phyloP scores from a whole-genome alignment of 2,797 vertebrate species.

The Syncerus caffer region DNA sequence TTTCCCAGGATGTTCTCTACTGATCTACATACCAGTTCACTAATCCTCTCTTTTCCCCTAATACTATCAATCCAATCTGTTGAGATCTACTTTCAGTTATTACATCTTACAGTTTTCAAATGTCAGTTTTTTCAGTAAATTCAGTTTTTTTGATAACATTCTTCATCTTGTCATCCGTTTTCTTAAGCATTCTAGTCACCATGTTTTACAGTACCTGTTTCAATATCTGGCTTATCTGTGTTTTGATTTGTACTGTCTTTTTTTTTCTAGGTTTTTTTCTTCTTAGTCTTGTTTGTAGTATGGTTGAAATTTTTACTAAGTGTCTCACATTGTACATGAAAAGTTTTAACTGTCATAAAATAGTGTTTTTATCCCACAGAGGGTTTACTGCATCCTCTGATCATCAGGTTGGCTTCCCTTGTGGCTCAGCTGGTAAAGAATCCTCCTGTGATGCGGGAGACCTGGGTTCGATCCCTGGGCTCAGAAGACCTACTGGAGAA shows the following conservation, averaged over 20 bases:
- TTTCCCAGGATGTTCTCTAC: background rate
- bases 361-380: background rate
- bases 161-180: background rate
- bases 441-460: rapidly evolving
- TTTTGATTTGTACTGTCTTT: background rate
- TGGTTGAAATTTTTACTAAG: background rate
- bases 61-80: background rate
- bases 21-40: background rate
- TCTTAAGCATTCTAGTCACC: background rate
- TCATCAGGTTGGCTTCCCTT: background rate
- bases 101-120: background rate
- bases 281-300: background rate
- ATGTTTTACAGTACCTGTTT: background rate
- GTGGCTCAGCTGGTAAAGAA: background rate
- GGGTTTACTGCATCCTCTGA: background rate
- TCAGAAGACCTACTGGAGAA: background rate
- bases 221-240: background rate
- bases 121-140: background rate
- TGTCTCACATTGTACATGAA: background rate
- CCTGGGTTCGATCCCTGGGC: background rate
- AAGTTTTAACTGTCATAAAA: background rate
- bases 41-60: background rate
- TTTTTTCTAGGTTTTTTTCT: background rate
- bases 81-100: background rate
- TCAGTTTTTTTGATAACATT: background rate